Base-by-base conservation (phyloP, 2,797 vertebrate species). In the Falco naumanni region DNA sequence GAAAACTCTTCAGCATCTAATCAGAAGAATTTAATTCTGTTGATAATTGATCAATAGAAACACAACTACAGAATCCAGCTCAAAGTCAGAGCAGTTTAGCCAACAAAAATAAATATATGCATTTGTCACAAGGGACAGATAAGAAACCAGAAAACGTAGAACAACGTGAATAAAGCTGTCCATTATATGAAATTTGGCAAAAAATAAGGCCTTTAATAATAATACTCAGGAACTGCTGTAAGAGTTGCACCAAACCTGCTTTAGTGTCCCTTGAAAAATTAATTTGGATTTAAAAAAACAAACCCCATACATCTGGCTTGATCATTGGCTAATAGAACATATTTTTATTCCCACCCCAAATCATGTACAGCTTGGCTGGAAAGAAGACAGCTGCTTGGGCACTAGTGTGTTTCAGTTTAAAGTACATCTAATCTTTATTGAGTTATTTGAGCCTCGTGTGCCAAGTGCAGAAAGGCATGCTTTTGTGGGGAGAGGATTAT, bases 371-470 rank as follows among this genome's bases (percentile, higher is more conserved):
- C 82, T 95, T 96, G 87, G 16, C 84, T 94, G 90, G 79, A 88
- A 92, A 83, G 89, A 81, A 61, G 61, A 92, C 90, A 96, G 92
- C 89, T 95, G 96, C 87, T 85, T 85, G 87, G 90, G 94, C 89
- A 95, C 87, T 33, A 28, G 63, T 10, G 61, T 87, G 65, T 37
- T 96, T 93, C 69, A 90, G 79, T 83, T 56, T 34, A 54, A 94
- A 93, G 93, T 69, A 96, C 93, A 90, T 95, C 91, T 96, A 96
- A 94, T 97, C 95, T 96, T 95, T 92, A 91, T 78, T 61, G 93
- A 97, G 92, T 93, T 95, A 96, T 89, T 87, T 89, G 93, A 93
- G 80, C 84, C 68, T 69, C 0, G 0, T 71, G 61, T 93, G 92
- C 93, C 94, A 95, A 91, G 71, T 85, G 88, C 81, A 76, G 74